Conservation (phyloP, 2,113 vertebrate species). For the Chlorodrepanis virens region DNA sequence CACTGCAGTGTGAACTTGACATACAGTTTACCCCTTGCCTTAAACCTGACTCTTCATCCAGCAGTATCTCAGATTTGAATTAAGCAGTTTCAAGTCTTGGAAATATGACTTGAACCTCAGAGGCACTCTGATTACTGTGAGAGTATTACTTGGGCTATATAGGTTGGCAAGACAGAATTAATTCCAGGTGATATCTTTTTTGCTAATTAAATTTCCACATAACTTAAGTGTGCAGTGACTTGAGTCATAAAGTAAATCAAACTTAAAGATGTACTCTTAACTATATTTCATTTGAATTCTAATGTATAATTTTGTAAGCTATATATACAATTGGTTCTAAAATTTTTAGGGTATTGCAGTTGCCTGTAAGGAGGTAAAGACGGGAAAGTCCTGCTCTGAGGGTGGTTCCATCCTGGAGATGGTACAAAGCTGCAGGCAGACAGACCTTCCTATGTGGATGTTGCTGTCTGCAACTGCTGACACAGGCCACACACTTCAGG, state of each 20-base stretch:
- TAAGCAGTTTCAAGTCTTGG: background rate
- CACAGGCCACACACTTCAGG: background rate
- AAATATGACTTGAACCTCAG: background rate
- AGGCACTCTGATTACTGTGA: background rate
- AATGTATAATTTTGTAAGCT: background rate
- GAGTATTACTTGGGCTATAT: background rate
- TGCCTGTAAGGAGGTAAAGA: background rate
- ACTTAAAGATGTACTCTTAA: background rate
- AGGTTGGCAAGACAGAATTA: background rate
- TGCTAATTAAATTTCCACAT: background rate
- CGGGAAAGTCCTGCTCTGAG: background rate
- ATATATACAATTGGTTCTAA: background rate
- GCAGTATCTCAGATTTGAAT: background rate
- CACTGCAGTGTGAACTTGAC: background rate
- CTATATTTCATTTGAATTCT: background rate
- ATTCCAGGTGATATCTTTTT: background rate
- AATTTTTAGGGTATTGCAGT: background rate
- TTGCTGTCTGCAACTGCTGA: background rate
- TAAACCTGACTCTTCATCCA: background rate
- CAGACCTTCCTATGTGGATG: background rate
- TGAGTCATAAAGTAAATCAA: background rate
- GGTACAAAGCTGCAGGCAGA: background rate
- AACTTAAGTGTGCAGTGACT: background rate
- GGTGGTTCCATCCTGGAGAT: background rate
- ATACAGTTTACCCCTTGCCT: background rate